Base-by-base conservation (phyloP, 2,113 vertebrate genomes). In the Todiramphus saurophagus region DNA sequence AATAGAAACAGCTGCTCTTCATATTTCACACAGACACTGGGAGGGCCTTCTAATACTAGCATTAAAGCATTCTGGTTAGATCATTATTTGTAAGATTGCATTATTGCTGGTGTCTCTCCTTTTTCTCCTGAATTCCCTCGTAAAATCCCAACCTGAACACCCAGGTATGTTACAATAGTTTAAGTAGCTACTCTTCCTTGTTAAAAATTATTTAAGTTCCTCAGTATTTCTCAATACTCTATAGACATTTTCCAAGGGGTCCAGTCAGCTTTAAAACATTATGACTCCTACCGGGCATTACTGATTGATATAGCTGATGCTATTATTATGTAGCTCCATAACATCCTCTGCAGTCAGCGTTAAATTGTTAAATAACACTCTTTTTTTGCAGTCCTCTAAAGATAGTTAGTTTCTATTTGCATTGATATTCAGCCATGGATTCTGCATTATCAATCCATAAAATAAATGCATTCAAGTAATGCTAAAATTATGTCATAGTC, bases 341-440 rank as follows among this genome's bases (percentile, higher is more conserved):
- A 86, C n/a, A 94, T 95, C 82, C 85, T 94, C 72, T 91, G 84
- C 86, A 97, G 96, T 90, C 81, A 80, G 87, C 50, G 87, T 77
- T 95, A 96, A 97, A 97, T 97, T 85, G 73, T 46, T 84, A 91
- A 93, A 95, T 93, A 95, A 87, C 91, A 95, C 31, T 46, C 20
- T 46, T 43, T 92, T 93, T 90, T 90, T 92, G 95, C 97, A 96
- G 84, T 83, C 62, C 56, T 94, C 62, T 96, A 53, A 93, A 89
- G 89, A 87, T 4, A 89, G 58, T 60, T 73, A 41, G 78, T 66
- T 89, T 82, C 84, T 96, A 43, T 96, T 89, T 96, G 77, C 89
- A 95, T 91, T 43, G 6, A 89, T 93, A 87, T 89, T 92, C 90
- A 93, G 50, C 31, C 79, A 89, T 88, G 66, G 68, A 91, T 96